phyloP scores from a whole-genome alignment of 2,797 vertebrate genomes.

The Sebastes minor region DNA sequence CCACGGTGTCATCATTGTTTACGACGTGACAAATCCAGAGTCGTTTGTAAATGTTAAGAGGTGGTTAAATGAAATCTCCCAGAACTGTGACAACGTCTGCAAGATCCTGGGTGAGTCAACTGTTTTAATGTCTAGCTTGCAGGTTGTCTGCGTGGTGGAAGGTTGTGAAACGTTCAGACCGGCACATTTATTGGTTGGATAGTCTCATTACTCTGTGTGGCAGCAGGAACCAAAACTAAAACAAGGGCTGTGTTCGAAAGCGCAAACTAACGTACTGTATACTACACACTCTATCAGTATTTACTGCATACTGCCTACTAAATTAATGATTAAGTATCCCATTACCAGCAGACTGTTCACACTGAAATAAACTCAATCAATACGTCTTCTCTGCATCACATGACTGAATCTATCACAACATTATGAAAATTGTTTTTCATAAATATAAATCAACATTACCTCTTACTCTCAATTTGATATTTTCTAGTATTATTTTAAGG shows the following conservation, averaged over 20 bases:
- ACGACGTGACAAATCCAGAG: slow-evolving; percentile 88
- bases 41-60: slow-evolving; percentile 89
- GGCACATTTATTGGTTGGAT: not conserved
- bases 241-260: no score
- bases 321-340: no score
- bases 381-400: no score
- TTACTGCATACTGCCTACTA: no score
- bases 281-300: no score
- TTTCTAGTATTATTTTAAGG: not conserved
- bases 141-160: accelerated
- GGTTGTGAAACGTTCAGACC: not conserved
- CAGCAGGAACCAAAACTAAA: no score
- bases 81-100: slow-evolving; percentile 89
- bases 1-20: slow-evolving; percentile 89
- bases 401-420: no score
- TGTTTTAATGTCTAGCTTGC: not conserved
- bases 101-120: slow-evolving; percentile 84
- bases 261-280: no score
- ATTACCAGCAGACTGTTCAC: no score
- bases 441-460: not conserved
- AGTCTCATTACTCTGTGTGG: no score
- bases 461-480: not conserved
- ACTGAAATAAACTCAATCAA: no score
- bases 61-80: slow-evolving; percentile 88
- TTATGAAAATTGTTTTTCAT: not conserved